These are phyloP conservation scores for Archilochus colubris DNA, from an alignment of 2,113 vertebrate species.

Conservation along the genomic window DNA sequence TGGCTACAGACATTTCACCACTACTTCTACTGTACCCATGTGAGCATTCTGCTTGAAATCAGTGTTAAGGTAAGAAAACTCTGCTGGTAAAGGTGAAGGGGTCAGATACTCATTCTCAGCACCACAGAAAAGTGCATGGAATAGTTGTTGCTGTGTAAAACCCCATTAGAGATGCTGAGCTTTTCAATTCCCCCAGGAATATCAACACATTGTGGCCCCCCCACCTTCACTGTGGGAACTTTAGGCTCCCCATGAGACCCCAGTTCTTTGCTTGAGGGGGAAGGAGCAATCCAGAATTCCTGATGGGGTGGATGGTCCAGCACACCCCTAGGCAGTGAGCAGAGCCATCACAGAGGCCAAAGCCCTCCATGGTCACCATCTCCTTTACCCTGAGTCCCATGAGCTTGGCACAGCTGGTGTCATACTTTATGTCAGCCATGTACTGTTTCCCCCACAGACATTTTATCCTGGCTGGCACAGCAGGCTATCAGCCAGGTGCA, in stretches of 20 bases:
- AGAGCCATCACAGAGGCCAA: not conserved
- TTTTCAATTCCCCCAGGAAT: not conserved
- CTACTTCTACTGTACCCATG: not conserved
- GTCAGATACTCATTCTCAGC: not conserved
- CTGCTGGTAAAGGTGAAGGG: not conserved
- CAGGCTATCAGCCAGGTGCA: not conserved
- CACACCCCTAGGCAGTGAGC: fast-evolving
- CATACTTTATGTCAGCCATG: fast-evolving
- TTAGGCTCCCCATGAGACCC: not conserved
- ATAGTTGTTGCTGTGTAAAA: not conserved
- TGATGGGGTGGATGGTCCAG: fast-evolving
- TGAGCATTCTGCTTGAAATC: not conserved
- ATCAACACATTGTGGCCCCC: fast-evolving
- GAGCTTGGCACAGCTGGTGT: not conserved
- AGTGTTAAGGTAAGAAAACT: not conserved
- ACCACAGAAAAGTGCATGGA: not conserved
- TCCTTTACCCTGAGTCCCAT: not conserved
- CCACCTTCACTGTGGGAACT: not conserved
- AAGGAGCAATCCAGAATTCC: not conserved
- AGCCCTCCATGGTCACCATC: not conserved
- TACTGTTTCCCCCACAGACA: fast-evolving
- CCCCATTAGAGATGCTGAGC: not conserved
- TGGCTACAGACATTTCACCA: not conserved
- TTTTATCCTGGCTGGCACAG: not conserved
- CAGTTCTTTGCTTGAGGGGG: not conserved